phyloP scores from a whole-genome alignment of 2,888 invertebrate genomes.

The Eutolmus rufibarbis region DNA sequence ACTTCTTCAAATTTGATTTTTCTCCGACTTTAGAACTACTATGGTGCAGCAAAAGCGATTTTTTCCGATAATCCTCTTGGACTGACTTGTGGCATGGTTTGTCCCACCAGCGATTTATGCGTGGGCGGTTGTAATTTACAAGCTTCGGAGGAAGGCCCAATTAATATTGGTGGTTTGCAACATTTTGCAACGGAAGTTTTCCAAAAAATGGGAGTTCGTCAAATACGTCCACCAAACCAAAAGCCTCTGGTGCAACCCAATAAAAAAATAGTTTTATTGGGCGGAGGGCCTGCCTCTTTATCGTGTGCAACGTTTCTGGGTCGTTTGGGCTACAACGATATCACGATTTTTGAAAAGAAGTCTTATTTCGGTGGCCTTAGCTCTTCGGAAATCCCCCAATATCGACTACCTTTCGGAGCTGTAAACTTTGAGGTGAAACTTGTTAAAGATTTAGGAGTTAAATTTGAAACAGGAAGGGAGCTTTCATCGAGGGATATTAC shows the following conservation, averaged over 20 bases:
- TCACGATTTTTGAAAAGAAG: conserved; percentile 92
- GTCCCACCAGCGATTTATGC: conserved; percentile 97
- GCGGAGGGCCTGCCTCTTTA: conserved; percentile 95
- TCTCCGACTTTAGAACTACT: conserved; percentile 79
- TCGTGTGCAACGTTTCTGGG: conserved; percentile 97
- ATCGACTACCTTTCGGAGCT: conserved; percentile 89
- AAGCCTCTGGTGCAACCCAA: conserved; percentile 63
- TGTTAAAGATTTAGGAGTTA: conserved; percentile 91
- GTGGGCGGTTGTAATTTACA: conserved; percentile 97
- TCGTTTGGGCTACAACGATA: conserved; percentile 87
- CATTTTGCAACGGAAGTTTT: conserved; percentile 97
- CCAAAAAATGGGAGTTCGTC: conserved; percentile 90
- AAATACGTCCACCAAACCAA: conserved; percentile 80
- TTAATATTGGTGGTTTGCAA: conserved; percentile 98
- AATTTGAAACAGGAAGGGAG: conserved; percentile 77
- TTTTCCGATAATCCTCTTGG: conserved; percentile 97
- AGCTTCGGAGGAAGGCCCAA: conserved; percentile 96
- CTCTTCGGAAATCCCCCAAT: conserved; percentile 96
- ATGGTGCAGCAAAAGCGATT: conserved; percentile 95
- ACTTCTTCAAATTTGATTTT: not conserved
- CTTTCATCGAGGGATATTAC: conserved; percentile 78
- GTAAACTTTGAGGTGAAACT: conserved; percentile 93
- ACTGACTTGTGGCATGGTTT: conserved; percentile 97
- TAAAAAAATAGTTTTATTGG: conserved; percentile 81
- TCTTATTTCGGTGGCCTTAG: conserved; percentile 90